Base-by-base conservation (phyloP, 2,888 invertebrate genomes). In the Amblyteles armatorius region DNA sequence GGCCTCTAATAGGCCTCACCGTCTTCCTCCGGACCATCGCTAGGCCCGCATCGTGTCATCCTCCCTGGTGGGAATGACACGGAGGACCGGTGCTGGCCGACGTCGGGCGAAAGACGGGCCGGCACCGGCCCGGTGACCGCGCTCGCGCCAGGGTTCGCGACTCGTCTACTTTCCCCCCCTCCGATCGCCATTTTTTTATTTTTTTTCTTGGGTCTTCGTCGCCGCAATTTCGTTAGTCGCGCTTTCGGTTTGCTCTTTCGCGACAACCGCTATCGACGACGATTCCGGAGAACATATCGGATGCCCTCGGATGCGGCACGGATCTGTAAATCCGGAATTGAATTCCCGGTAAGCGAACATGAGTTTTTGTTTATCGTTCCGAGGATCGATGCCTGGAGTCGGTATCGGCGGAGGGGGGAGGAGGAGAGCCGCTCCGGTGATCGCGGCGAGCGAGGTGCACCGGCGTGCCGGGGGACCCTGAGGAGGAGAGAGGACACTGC, bases 1-100 rank as follows among this genome's bases (percentile, higher is more conserved):
- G 88, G 86, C 86, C 88, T 84, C 90, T 89, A 90, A 91, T 89
- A 88, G 90, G 77, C 84, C 65, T 60, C 16, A n/a, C 6, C 60
- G 16, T 33, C 29, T n/a, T 26, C 60, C 29, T 13, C 33, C 16
- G 16, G 29, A 60, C 16, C 33, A 16, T 60, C 29, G 16, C 60
- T 57, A 57, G 60, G 44, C 44, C 7, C 60, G 16, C 60, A 29
- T 60, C 29, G 26, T 33, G 29, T 60, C 29, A 60, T 60, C 26
- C 26, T 26, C 9, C 9, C 13, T 4, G 57, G 3, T 11, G 44
- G 13, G 13, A 44, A 13, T 13, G 44, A 44, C 44, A 44, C 44
- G 1, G 11, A 3, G 13, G 11, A 44, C 44, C 44, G 44, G 44
- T 13, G 3, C 44, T 44, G 44, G 13, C 44, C 44, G 44, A 13